Percentiles rank a stretch among this genome's conserved stretches.
phyloP scores from a whole-genome alignment of 2,797 vertebrate genomes.

The Ceyx erithaca region DNA sequence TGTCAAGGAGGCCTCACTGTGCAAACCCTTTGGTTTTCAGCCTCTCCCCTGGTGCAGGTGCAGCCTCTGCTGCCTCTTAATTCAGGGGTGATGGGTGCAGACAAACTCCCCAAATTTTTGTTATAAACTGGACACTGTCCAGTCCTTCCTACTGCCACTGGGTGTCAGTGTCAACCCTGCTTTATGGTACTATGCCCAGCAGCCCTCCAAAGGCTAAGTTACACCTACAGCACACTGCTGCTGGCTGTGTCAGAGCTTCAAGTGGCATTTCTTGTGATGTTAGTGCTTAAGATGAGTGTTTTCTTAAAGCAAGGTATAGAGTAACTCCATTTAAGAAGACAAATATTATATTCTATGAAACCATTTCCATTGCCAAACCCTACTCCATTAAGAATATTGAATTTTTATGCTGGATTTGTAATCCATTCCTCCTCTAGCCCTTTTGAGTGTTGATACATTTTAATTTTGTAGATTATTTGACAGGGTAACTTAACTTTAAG shows the following conservation, averaged over 20 bases:
- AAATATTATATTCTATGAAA: rapidly evolving
- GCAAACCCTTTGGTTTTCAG: neutral
- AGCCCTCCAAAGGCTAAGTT: neutral
- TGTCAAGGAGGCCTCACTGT: rapidly evolving
- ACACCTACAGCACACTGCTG: rapidly evolving
- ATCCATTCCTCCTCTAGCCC: neutral
- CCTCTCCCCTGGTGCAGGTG: neutral
- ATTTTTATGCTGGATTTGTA: rapidly evolving
- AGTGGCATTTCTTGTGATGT: rapidly evolving
- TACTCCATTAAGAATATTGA: neutral
- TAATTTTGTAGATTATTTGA: neutral
- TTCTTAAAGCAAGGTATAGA: neutral
- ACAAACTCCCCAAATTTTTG: neutral
- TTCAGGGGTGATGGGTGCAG: neutral
- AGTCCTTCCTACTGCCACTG: neutral
- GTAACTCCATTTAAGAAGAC: rapidly evolving
- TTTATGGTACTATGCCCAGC: rapidly evolving
- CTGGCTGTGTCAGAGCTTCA: neutral
- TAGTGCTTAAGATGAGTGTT: neutral
- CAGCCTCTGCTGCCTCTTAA: neutral
- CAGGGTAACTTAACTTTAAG: neutral
- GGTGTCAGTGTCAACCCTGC: slow-evolving; percentile 7
- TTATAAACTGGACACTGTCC: rapidly evolving
- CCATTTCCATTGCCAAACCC: neutral
- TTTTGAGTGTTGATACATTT: neutral